Percentiles rank a stretch among this genome's conserved stretches.
Evolutionary conservation across 2,888 invertebrate genomes (phyloP).

Genomic region (Troides aeacus): DNA sequence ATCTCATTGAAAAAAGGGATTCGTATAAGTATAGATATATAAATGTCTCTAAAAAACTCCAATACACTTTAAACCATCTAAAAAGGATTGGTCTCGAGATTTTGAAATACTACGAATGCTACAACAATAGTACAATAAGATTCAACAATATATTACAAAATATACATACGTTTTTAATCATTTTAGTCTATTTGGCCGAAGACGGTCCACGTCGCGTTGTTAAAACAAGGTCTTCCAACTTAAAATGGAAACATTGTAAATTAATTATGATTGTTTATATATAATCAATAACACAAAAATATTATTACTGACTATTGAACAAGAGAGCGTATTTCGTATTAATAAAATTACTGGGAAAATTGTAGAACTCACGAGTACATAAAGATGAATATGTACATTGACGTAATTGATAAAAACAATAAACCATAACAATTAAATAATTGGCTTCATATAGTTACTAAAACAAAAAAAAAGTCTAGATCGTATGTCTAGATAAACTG

Average conservation of each 20-base stretch:
- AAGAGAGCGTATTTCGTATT: too few relatives aligned
- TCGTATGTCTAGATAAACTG: conserved; percentile 1
- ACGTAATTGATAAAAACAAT: too few relatives aligned
- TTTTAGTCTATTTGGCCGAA: conserved; percentile 35
- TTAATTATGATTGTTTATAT: neutral
- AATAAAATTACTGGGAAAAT: too few relatives aligned
- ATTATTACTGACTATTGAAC: too few relatives aligned
- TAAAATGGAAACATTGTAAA: neutral
- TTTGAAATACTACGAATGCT: conserved; percentile 66
- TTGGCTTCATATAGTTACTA: neutral
- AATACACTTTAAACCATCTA: conserved; percentile 67
- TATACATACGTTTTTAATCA: conserved; percentile 58
- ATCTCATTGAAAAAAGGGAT: conserved; percentile 66
- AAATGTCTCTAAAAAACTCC: conserved; percentile 72
- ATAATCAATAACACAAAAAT: neutral
- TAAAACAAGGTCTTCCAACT: conserved; percentile 10
- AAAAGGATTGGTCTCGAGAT: conserved; percentile 76
- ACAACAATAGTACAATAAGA: conserved; percentile 60
- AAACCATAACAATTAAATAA: too few relatives aligned
- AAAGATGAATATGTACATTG: neutral
- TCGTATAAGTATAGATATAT: conserved; percentile 66
- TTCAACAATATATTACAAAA: conserved; percentile 74
- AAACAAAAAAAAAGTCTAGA: conserved; percentile 2
- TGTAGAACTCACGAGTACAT: neutral
- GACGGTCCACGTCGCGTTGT: conserved; percentile 29